A percentile compares a stretch with the other conserved stretches of the same genome.
Evolutionary conservation across 1,140 invertebrate genomes (phyloP).

Genomic region (Aricia agestis): DNA sequence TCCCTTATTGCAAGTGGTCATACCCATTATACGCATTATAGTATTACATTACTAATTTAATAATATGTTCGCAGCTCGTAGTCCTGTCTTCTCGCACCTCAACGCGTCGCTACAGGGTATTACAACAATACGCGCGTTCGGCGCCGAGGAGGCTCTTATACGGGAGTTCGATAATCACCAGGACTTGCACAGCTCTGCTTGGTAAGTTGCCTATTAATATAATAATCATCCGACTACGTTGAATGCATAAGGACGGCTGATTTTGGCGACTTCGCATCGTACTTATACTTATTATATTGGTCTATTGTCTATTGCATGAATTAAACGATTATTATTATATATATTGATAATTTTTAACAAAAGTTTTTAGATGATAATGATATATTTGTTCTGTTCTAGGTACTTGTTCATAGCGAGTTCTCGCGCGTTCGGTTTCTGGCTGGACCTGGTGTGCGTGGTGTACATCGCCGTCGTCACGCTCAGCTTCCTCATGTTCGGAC

Average conservation of each 20-base stretch:
- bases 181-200: constrained; percentile 83
- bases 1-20: too few relatives aligned
- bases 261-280: too few relatives aligned
- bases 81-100: constrained; percentile 91
- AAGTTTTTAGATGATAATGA: too few relatives aligned
- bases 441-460: constrained; percentile 85
- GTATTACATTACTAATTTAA: too few relatives aligned
- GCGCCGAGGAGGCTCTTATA: constrained; percentile 86
- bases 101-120: constrained; percentile 92
- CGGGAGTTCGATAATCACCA: constrained; percentile 88
- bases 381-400: constrained; percentile 37
- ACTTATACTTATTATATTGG: too few relatives aligned
- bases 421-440: constrained; percentile 85
- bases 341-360: too few relatives aligned
- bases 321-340: too few relatives aligned
- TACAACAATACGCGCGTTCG: constrained; percentile 91
- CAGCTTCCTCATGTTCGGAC: constrained; percentile 81
- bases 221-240: too few relatives aligned
- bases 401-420: constrained; percentile 80
- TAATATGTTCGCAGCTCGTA: constrained; percentile 76
- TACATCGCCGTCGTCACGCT: constrained; percentile 83
- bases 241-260: too few relatives aligned
- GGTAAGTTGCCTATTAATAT: constrained; percentile 45
- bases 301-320: too few relatives aligned
- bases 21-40: too few relatives aligned